phyloP scores from a whole-genome alignment of 2,113 vertebrate genomes.

The Macquaria ambigua region DNA sequence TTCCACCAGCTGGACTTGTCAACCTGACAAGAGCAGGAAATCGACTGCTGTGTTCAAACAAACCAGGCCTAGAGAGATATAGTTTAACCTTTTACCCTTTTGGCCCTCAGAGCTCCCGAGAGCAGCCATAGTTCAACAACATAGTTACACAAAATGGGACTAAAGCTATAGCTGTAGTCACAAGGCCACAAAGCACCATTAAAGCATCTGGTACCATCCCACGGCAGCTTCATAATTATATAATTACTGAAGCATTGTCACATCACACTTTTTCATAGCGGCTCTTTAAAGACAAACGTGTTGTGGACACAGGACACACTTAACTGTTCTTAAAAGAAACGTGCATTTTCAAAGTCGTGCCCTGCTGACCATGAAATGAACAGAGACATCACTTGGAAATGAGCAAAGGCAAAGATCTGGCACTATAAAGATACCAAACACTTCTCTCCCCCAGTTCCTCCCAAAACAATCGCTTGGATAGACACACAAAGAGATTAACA shows the following conservation, averaged over 20 bases:
- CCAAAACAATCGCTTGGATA: constrained; percentile 20
- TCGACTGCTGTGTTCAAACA: constrained; percentile 31
- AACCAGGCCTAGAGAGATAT: not conserved
- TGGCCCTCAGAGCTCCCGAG: constrained; percentile 37
- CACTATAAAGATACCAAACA: constrained; percentile 8
- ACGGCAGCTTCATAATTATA: not conserved
- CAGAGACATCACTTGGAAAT: constrained; percentile 7
- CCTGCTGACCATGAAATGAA: constrained; percentile 14
- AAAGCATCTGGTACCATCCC: not conserved
- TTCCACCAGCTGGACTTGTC: constrained; percentile 47
- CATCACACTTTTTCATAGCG: not conserved
- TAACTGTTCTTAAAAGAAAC: constrained; percentile 9
- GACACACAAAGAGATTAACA: constrained; percentile 22
- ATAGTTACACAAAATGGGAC: not conserved
- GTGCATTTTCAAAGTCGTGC: constrained; percentile 24
- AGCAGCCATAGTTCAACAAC: constrained; percentile 3
- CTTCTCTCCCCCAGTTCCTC: not conserved
- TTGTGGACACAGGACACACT: not conserved
- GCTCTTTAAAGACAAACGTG: constrained; percentile 12
- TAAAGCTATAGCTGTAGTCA: not conserved
- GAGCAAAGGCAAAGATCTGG: constrained; percentile 24
- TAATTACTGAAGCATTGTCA: constrained; percentile 3
- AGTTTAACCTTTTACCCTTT: constrained; percentile 41
- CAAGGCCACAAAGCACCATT: not conserved
- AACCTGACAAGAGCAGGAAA: constrained; percentile 32